Conservation (phyloP, 2,113 vertebrate genomes). For the Azemiops feae region DNA sequence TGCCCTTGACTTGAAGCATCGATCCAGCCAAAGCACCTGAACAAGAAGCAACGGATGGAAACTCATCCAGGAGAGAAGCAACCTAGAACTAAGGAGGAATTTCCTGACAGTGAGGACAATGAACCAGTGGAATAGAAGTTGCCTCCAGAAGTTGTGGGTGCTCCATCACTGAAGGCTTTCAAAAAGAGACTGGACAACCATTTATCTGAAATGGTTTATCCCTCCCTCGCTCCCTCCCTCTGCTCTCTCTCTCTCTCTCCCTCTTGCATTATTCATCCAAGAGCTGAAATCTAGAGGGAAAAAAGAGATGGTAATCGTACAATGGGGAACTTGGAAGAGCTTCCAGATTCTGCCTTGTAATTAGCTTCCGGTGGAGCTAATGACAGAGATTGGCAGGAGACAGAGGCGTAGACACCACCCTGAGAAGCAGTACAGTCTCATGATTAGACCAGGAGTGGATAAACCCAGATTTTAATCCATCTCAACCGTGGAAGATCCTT, state of each 20-base stretch:
- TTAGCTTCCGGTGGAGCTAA: not conserved
- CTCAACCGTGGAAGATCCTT: not conserved
- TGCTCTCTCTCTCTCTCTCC: not conserved
- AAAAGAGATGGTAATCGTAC: not conserved
- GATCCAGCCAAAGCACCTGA: not conserved
- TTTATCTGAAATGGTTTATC: no score
- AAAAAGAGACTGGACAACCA: no score
- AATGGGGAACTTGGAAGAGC: not conserved
- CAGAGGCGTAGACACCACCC: not conserved
- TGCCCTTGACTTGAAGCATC: not conserved
- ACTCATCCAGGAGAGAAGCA: no score
- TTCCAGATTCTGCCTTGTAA: not conserved
- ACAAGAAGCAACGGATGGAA: no score
- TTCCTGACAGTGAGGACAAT: no score
- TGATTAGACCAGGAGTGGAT: not conserved
- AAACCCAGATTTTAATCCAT: not conserved
- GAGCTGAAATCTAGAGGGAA: not conserved
- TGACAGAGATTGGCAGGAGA: not conserved
- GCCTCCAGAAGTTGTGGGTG: no score
- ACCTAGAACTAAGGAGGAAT: no score
- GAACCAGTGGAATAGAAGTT: no score
- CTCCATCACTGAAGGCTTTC: no score
- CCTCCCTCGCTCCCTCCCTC: not conserved
- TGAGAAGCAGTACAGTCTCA: not conserved
- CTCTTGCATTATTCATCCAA: not conserved